Evolutionary conservation across 2,113 vertebrate genomes (phyloP), one percentile per base, ranked within the genome.

Genomic region (Periophthalmus modestus): DNA sequence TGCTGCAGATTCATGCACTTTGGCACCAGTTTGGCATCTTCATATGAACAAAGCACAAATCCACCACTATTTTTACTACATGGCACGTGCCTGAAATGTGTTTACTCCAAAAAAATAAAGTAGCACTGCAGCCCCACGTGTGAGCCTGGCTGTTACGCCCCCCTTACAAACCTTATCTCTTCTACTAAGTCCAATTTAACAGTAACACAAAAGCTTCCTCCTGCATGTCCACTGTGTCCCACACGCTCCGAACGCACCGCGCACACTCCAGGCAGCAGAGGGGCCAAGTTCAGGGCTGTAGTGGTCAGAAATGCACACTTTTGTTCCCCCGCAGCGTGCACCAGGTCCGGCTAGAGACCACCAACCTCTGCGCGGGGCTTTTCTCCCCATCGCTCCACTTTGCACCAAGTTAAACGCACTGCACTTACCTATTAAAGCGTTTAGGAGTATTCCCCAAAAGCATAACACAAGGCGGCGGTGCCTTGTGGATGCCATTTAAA

Each of bases 401-500:
- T 15, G 9, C 16, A 9, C 47, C 1, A 10, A 33, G 0, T 71
- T 67, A 19, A 68, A 57, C 14, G 28, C 58, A 18, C 23, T 55
- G 74, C 78, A 92, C 94, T 94, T 90, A 94, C 94, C 92, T 66
- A 90, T 87, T 54, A 93, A 84, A 80, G 92, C 89, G 50, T 85
- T 74, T 0, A 93, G 78, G 66, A 94, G 86, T 75, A 94, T 84
- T 81, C 91, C 91, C 83, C 93, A 79, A 86, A 92, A 82, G 86
- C 87, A 84, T 16, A 85, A 80, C 76, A 84, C 79, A 69, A 91
- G 89, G 85, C 86, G 88, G 69, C 80, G 88, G 85, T 78, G 88
- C 85, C 91, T 78, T 82, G 81, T 73, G 79, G 89, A 75, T 92
- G 92, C 93, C 94, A 95, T 95, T 90, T 89, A 89, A 87, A 83